Conservation (phyloP, 2,888 invertebrate genomes). For the Caenorhabditis sp. region DNA sequence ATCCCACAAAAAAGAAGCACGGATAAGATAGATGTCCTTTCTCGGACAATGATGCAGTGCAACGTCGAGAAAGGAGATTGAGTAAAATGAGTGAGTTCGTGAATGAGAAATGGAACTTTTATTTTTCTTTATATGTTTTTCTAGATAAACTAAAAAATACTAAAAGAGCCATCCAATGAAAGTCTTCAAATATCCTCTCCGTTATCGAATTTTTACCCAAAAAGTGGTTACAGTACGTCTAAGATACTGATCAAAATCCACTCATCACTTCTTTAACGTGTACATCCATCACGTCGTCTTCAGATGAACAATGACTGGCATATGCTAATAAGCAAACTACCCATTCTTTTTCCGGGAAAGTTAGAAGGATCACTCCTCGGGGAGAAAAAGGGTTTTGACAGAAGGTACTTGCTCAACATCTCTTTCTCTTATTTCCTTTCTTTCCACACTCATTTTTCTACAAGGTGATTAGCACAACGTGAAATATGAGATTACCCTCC, state of each 20-base stretch:
- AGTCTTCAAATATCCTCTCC: no score
- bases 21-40: constrained; percentile 31
- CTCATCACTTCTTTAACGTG: constrained; percentile 22
- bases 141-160: neutral
- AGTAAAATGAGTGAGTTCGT: neutral
- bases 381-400: constrained; percentile 41
- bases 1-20: constrained; percentile 16
- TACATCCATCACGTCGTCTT: constrained; percentile 36
- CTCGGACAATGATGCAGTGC: constrained; percentile 10
- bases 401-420: constrained; percentile 15
- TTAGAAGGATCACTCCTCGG: constrained; percentile 36
- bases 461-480: constrained; percentile 66
- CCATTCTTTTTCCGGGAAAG: neutral
- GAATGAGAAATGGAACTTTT: neutral
- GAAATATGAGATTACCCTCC: constrained; percentile 62
- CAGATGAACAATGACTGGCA: constrained; percentile 27
- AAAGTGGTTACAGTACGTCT: neutral
- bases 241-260: constrained; percentile 11
- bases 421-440: constrained; percentile 37
- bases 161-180: neutral
- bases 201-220: neutral
- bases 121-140: neutral
- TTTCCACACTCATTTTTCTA: constrained; percentile 48
- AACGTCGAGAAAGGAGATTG: constrained; percentile 7
- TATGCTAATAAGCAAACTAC: constrained; percentile 60